Evolutionary conservation across 2,797 vertebrate species (phyloP).

Genomic region (Pantherophis vulpinus): DNA sequence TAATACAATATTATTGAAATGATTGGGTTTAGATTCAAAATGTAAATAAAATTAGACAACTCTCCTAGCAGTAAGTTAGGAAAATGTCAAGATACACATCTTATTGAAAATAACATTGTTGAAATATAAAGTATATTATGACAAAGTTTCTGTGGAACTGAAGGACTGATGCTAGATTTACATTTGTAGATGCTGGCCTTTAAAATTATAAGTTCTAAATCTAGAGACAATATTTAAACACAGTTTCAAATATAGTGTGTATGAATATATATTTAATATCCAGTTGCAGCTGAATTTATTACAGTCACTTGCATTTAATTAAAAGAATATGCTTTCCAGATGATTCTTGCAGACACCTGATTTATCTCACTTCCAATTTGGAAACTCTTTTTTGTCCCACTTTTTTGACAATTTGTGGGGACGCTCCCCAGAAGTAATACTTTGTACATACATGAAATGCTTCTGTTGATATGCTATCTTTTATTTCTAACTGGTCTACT

Average conservation of each 20-base stretch:
- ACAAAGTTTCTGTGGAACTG: neutral
- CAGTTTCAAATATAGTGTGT: neutral
- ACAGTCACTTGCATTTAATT: neutral
- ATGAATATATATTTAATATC: neutral
- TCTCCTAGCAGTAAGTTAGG: neutral
- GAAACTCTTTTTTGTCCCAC: neutral
- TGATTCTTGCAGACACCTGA: neutral
- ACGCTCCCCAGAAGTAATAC: neutral
- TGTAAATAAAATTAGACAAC: neutral
- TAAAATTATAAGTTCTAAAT: neutral
- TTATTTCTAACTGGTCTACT: neutral
- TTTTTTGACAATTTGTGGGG: neutral
- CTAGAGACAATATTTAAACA: neutral
- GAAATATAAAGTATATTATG: neutral
- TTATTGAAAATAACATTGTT: neutral
- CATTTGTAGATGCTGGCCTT: neutral
- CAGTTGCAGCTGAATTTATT: neutral
- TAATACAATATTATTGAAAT: neutral
- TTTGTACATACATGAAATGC: neutral
- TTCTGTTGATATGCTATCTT: neutral
- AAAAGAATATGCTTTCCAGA: neutral
- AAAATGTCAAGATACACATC: neutral
- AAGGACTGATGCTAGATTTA: neutral
- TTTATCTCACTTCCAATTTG: neutral
- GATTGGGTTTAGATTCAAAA: neutral